Evolutionary conservation across 2,113 vertebrate species (phyloP).

Genomic region (Malaclemys terrapin): DNA sequence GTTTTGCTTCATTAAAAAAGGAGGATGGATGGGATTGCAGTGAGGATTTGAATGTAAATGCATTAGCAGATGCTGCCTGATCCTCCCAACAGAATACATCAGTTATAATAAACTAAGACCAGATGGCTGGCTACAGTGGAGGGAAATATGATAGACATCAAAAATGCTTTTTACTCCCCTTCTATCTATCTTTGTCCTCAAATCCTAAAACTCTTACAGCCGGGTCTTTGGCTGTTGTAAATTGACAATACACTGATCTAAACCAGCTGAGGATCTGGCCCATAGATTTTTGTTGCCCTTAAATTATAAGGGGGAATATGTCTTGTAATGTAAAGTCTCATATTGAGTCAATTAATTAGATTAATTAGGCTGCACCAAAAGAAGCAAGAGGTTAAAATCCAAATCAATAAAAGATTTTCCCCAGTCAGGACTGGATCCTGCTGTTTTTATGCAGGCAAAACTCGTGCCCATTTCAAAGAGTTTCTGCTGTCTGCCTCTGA

Average conservation of each 20-base stretch:
- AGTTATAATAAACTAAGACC: constrained; percentile 72
- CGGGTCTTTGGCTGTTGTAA: constrained; percentile 1
- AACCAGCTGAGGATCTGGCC: background rate
- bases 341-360: background rate
- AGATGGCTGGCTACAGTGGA: constrained; percentile 54
- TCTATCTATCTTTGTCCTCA: constrained; percentile 9
- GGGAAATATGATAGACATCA: constrained; percentile 39
- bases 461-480: background rate
- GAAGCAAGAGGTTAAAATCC: constrained; percentile 3
- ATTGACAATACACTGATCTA: constrained; percentile 34
- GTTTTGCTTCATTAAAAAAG: constrained; percentile 66
- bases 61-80: constrained; percentile 70
- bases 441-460: background rate
- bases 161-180: background rate
- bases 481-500: background rate
- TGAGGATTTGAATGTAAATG: constrained; percentile 71
- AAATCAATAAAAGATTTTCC: background rate
- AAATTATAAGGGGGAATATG: fast-evolving
- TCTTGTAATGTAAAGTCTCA: background rate
- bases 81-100: constrained; percentile 69
- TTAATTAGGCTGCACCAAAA: constrained; percentile 1
- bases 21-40: constrained; percentile 47
- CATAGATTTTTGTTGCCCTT: background rate
- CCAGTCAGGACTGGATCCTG: background rate
- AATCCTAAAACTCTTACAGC: background rate